Base-by-base conservation (phyloP, 2,113 vertebrate genomes). In the Seriola rivoliana region DNA sequence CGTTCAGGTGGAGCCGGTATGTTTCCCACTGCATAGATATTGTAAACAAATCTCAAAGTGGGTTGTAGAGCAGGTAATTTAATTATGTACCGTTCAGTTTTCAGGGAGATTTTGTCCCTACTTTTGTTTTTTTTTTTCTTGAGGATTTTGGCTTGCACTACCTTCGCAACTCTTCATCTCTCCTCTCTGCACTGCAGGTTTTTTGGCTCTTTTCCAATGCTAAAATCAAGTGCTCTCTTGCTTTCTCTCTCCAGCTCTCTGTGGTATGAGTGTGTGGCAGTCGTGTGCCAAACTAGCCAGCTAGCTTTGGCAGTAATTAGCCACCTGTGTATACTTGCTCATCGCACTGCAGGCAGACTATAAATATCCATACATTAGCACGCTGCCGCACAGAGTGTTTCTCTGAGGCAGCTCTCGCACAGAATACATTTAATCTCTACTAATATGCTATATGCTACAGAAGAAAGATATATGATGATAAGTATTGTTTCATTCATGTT, bases 341-440 rank as follows among this genome's bases (percentile, higher is more conserved):
- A 79, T 89, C 46, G 71, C 85, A 69, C 84, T 85, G 86, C 87
- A 81, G 85, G 90, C 80, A 16, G 38, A 65, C 85, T 91, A 93
- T 93, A 91, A 93, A 92, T 91, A 93, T 93, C 92, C 88, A 87
- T 93, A 93, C 84, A 84, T 93, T 86, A 91, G 70, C 58, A 32
- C 76, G 65, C 71, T 21, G 52, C 75, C 81, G 69, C 63, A 86
- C 76, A 70, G 66, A 87, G 52, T 52, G 38, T 68, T 68, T 88
- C 80, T 83, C 55, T 25, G 17, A 68, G 64, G 69, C 72, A 68
- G 60, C 55, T 83, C 64, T 75, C 25, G 54, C 57, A 71, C 58
- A 46, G 42, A 64, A 82, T 67, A 71, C n/a, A 71, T 73, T 85
- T 81, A 54, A 84, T 76, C 65, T 69, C 48, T 54, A 13, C 65